Evolutionary conservation across 2,888 invertebrate genomes (phyloP), one percentile per base, ranked within the genome.

Genomic region (Andrena fulva): DNA sequence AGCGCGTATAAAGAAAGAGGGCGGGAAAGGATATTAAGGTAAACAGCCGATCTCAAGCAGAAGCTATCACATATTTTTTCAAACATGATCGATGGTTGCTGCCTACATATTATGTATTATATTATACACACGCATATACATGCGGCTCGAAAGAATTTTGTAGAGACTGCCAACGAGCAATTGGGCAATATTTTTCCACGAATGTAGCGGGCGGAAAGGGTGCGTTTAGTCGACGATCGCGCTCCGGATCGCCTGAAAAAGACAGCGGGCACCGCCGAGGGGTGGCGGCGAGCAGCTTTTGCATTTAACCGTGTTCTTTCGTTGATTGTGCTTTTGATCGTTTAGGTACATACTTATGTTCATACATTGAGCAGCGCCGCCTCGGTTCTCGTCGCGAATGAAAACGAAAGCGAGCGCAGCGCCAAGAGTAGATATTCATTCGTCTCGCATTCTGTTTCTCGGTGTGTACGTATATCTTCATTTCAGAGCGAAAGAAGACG

Each of bases 41-140:
- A 10, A 33, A 35, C 42, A 29, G 12, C 12, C 64, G 56, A 67
- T 56, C 48, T 74, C 77, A 63, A 56, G 48, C 73, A 31, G 63
- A 63, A 29, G 62, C 35, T 42, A 42, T 27, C 89, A 88, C 89
- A 88, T 90, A 91, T 91, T 90, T 91, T 90, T 90, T 69, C 62
- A 29, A 35, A 35, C 12, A 29, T 85, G 24, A 33, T 54, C 48
- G 24, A 50, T 4, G 50, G 50, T 42, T n/a, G 50, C 6, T 71
- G 60, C 59, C n/a, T 42, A 62, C 60, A 20, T 12, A n/a, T 24
- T n/a, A 29, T 33, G 68, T 64, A 42, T 60, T 48, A 64, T 24
- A 27, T 42, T 42, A 42, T 4, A 16, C 16, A 0, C 4, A 35
- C 10, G 12, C 12, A 12, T 42, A 42, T 42, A 3, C 7, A 33